Conservation (phyloP, 2,113 vertebrate genomes). For the Etheostoma spectabile region DNA sequence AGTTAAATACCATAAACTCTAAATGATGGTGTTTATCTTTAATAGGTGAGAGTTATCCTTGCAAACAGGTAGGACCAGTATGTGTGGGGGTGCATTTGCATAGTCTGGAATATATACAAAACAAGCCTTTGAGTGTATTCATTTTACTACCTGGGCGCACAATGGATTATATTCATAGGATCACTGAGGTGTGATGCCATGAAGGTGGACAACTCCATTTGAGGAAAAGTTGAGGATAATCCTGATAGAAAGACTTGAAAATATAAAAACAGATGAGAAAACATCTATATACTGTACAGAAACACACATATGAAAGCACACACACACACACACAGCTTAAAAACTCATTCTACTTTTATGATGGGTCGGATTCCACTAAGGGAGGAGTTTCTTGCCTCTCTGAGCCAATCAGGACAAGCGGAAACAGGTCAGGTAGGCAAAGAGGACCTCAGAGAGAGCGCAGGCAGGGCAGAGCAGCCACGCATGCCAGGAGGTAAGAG, state of each 20-base stretch:
- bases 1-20: not conserved
- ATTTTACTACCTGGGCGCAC: conserved; percentile 54
- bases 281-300: not conserved
- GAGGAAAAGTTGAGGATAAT: not conserved
- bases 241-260: not conserved
- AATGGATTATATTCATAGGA: not conserved
- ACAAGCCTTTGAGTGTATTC: conserved; percentile 31
- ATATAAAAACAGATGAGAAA: not conserved
- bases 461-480: conserved; percentile 71
- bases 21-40: conserved; percentile 2
- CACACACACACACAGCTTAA: conserved; percentile 13
- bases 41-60: not conserved
- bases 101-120: conserved; percentile 35
- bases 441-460: conserved; percentile 76
- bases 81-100: conserved; percentile 61
- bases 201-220: not conserved
- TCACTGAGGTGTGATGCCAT: not conserved
- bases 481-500: conserved; percentile 76
- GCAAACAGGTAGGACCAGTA: conserved; percentile 23
- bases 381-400: conserved; percentile 66
- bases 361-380: conserved; percentile 56
- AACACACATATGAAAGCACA: conserved; percentile 1
- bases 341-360: conserved; percentile 56
- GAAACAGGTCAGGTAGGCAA: conserved; percentile 80
- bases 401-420: conserved; percentile 68